phyloP scores from a whole-genome alignment of 2,113 vertebrate species.

The Hypomesus transpacificus region DNA sequence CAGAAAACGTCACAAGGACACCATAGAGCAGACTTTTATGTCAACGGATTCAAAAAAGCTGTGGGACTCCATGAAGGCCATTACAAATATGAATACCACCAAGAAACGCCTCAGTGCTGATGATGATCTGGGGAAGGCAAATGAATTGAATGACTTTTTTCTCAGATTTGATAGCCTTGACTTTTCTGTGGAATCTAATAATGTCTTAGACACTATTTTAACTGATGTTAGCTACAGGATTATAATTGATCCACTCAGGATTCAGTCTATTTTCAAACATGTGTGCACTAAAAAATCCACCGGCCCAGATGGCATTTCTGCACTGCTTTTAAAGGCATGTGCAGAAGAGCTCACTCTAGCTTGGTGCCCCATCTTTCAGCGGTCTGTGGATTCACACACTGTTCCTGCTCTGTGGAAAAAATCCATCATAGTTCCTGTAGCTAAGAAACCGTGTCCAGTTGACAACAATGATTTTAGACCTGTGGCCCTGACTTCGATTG shows the following conservation, averaged over 20 bases:
- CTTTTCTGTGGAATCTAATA: not conserved
- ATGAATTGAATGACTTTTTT: not conserved
- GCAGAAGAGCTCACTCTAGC: constrained; percentile 15
- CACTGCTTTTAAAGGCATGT: constrained; percentile 6
- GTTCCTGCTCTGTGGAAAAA: constrained; percentile 16
- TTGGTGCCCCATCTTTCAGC: constrained; percentile 19
- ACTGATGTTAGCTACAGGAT: not conserved
- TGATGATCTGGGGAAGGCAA: too few relatives aligned
- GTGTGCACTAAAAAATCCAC: constrained; percentile 3
- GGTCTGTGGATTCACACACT: constrained; percentile 8
- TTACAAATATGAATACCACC: not conserved
- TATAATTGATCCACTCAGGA: not conserved
- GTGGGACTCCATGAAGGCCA: constrained; percentile 1
- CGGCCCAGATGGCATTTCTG: not conserved
- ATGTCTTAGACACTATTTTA: not conserved
- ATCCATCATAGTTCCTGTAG: not conserved
- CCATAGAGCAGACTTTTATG: not conserved
- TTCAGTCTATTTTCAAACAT: not conserved
- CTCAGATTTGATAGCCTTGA: not conserved
- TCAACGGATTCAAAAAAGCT: not conserved
- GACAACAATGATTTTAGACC: constrained; percentile 9
- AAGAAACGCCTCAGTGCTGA: not conserved
- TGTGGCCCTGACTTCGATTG: not conserved
- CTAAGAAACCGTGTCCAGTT: not conserved
- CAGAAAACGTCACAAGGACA: not conserved